Evolutionary conservation across 2,888 invertebrate genomes (phyloP).

Genomic region (Omphaloscelis lunosa): DNA sequence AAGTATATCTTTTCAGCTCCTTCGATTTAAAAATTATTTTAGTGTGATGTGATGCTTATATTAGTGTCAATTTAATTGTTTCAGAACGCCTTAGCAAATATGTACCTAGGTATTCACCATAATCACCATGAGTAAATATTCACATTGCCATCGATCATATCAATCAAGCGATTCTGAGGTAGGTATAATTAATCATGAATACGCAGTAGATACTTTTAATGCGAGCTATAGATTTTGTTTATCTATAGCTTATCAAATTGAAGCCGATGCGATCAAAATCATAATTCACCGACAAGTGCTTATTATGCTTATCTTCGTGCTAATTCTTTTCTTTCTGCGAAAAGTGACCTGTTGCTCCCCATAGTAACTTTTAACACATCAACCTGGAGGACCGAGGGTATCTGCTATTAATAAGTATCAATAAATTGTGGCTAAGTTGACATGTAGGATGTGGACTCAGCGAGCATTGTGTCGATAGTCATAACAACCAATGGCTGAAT

Average conservation of each 20-base stretch:
- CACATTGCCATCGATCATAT: neutral
- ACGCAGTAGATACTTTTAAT: slow-evolving; percentile 14
- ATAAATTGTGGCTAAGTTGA: neutral
- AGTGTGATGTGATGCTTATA: no score
- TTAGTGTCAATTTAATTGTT: neutral
- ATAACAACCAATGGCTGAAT: no score
- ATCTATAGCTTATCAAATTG: slow-evolving; percentile 30
- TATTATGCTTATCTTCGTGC: slow-evolving; percentile 7
- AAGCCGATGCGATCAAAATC: slow-evolving; percentile 7
- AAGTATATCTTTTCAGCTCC: neutral
- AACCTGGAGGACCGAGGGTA: neutral
- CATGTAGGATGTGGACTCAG: no score
- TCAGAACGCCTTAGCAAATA: neutral
- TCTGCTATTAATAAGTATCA: neutral
- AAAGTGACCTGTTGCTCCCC: neutral
- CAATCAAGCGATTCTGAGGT: slow-evolving; percentile 14
- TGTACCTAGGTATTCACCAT: neutral
- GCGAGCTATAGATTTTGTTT: slow-evolving; percentile 22
- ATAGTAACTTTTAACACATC: neutral
- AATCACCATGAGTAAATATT: neutral
- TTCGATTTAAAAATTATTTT: neutral
- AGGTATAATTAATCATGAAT: slow-evolving; percentile 39
- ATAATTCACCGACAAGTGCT: slow-evolving; percentile 22
- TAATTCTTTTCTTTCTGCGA: neutral
- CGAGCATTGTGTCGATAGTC: no score